These are phyloP conservation scores for Cephus runcator DNA, from an alignment of 2,888 invertebrate species.

Conservation along the genomic window DNA sequence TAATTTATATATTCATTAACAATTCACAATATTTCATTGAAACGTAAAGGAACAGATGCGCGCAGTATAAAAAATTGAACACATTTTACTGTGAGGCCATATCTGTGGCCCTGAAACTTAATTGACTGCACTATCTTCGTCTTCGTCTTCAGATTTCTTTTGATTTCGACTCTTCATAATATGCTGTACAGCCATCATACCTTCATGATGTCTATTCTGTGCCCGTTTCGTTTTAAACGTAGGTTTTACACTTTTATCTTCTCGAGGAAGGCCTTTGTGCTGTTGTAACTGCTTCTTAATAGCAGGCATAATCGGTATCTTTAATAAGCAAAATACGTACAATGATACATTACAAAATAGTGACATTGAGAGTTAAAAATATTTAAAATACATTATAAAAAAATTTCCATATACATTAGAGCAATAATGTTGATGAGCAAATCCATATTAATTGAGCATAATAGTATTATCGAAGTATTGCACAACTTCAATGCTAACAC, in stretches of 20 bases:
- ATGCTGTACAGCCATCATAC: constrained; percentile 39
- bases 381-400: background rate
- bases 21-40: background rate
- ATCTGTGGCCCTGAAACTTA: background rate
- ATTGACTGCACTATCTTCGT: background rate
- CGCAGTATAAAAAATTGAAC: background rate
- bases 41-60: background rate
- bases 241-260: constrained; percentile 32
- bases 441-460: background rate
- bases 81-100: background rate
- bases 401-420: background rate
- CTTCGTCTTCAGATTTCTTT: constrained; percentile 3
- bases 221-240: constrained; percentile 70
- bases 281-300: constrained; percentile 66
- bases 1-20: background rate
- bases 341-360: background rate
- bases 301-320: constrained; percentile 68
- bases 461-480: background rate
- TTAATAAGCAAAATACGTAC: constrained; percentile 45
- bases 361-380: constrained; percentile 3
- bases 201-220: constrained; percentile 67
- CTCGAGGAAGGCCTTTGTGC: constrained; percentile 38
- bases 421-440: background rate
- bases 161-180: constrained; percentile 37
- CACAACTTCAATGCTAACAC: background rate